phyloP scores from a whole-genome alignment of 2,797 vertebrate genomes.

The Cyprinella venusta region DNA sequence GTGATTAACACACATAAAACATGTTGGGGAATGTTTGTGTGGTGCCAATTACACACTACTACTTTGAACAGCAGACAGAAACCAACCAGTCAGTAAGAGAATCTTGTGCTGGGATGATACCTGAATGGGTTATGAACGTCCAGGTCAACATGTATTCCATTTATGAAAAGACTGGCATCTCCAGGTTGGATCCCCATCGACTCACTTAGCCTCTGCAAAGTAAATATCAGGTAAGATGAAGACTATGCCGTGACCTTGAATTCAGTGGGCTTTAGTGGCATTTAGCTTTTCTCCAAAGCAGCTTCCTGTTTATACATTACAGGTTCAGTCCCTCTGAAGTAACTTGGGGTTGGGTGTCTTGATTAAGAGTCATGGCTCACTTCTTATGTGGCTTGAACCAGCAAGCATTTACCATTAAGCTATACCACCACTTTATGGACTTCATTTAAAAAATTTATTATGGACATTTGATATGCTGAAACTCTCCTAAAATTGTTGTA shows the following conservation, averaged over 20 bases:
- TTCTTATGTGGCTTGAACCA: background rate
- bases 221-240: background rate
- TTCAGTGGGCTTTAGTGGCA: background rate
- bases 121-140: constrained; percentile 91
- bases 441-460: background rate
- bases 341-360: background rate
- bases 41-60: background rate
- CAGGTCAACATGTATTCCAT: constrained; percentile 89
- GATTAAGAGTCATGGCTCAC: background rate
- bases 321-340: background rate
- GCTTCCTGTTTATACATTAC: background rate
- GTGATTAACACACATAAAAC: background rate
- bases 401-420: background rate
- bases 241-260: background rate
- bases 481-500: background rate
- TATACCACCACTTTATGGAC: background rate
- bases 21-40: background rate
- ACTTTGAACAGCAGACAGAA: background rate
- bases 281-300: background rate
- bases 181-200: constrained; percentile 88
- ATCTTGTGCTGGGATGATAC: constrained; percentile 71
- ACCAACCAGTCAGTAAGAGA: background rate
- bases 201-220: constrained; percentile 82
- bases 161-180: constrained; percentile 89
- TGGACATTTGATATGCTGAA: background rate